Evolutionary conservation across 1,140 invertebrate genomes (phyloP).

Genomic region (Dreissena rostriformis): DNA sequence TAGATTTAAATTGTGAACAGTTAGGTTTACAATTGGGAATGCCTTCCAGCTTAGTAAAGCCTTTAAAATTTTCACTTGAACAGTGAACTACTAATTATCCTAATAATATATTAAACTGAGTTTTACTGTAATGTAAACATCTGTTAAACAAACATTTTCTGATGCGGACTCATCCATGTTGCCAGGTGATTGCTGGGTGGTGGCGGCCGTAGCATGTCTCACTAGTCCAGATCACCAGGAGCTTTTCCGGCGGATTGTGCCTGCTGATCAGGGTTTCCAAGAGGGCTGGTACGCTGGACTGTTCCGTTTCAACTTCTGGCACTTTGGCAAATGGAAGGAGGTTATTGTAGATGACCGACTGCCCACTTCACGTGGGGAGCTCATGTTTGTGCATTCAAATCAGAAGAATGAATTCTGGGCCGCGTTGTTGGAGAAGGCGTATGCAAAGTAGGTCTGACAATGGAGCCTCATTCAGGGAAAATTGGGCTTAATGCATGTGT

Average conservation of each 20-base stretch:
- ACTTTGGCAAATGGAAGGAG: slow-evolving; percentile 90
- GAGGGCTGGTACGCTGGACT: slow-evolving; percentile 81
- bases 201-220: slow-evolving; percentile 87
- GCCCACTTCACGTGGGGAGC: slow-evolving; percentile 85
- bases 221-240: slow-evolving; percentile 84
- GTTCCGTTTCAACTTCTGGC: slow-evolving; percentile 89
- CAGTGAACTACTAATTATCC: not conserved
- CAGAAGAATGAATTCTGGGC: slow-evolving; percentile 90
- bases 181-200: slow-evolving; percentile 86
- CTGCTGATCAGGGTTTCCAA: slow-evolving; percentile 86
- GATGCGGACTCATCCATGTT: not conserved
- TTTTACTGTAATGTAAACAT: not conserved
- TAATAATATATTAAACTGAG: not conserved
- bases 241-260: slow-evolving; percentile 87
- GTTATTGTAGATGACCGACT: slow-evolving; percentile 89
- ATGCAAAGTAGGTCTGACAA: slow-evolving; percentile 87
- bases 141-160: not conserved
- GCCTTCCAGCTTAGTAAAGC: no score
- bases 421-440: slow-evolving; percentile 91
- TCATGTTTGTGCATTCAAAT: slow-evolving; percentile 86
- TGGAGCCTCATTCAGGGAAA: no score
- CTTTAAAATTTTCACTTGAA: no score
- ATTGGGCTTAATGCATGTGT: no score
- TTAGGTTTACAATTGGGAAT: no score
- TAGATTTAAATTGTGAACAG: no score